Evolutionary conservation across 2,113 vertebrate genomes (phyloP).

Genomic region (Tor tambroides): DNA sequence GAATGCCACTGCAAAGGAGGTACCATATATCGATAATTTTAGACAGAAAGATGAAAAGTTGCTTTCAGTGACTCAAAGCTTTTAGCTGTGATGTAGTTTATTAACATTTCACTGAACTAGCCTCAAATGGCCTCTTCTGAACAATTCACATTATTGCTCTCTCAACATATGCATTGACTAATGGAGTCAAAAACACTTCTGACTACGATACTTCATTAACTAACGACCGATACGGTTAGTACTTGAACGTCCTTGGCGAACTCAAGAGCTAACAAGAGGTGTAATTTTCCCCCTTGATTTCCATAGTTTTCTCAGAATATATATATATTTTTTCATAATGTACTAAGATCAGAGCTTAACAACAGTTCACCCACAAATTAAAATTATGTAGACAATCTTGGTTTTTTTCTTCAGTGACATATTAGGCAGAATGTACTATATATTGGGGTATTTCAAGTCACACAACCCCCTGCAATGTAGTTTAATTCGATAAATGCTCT

Average conservation of each 20-base stretch:
- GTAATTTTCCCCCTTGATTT: neutral
- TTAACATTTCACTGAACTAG: constrained; percentile 21
- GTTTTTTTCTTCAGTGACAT: too few species aligned
- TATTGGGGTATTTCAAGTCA: neutral
- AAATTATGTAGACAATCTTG: neutral
- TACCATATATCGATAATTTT: constrained; percentile 49
- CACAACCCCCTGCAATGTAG: neutral
- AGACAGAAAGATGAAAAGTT: constrained; percentile 31
- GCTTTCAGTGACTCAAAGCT: constrained; percentile 14
- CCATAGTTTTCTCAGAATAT: neutral
- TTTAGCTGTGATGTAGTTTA: constrained; percentile 15
- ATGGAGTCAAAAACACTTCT: constrained; percentile 2
- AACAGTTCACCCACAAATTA: neutral
- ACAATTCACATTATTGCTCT: constrained; percentile 19
- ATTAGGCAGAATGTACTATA: too few species aligned
- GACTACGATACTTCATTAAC: neutral
- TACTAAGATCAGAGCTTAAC: neutral
- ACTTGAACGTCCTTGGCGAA: constrained; percentile 28
- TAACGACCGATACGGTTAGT: neutral
- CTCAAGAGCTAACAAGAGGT: constrained; percentile 6
- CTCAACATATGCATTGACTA: constrained; percentile 21
- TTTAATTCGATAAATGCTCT: neutral
- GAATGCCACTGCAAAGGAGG: neutral
- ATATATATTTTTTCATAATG: too few species aligned
- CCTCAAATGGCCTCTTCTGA: constrained; percentile 22